phyloP scores from a whole-genome alignment of 2,888 invertebrate genomes.

The Stratiomys singularior region DNA sequence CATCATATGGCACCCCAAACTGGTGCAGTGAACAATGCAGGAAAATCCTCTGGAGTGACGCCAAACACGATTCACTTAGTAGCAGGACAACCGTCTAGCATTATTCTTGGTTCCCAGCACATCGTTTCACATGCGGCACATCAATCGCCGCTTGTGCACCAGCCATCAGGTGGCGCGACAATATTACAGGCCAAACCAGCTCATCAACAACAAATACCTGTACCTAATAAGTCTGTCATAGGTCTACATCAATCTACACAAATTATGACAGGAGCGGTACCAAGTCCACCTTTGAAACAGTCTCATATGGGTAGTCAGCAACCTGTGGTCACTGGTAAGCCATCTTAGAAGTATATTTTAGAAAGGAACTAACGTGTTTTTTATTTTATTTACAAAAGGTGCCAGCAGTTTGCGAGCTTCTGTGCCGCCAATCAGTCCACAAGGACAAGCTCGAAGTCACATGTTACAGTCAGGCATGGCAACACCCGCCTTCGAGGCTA shows the following conservation, averaged over 20 bases:
- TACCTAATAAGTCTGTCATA: conserved; percentile 60
- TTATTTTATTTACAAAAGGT: conserved; percentile 59
- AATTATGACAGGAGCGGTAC: conserved; percentile 68
- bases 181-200: conserved; percentile 56
- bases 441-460: conserved; percentile 69
- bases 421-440: conserved; percentile 72
- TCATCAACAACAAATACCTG: conserved; percentile 48
- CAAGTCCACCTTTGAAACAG: conserved; percentile 69
- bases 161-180: conserved; percentile 56
- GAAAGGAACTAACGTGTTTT: neutral
- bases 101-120: conserved; percentile 52
- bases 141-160: conserved; percentile 61
- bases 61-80: conserved; percentile 38
- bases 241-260: conserved; percentile 60
- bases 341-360: neutral
- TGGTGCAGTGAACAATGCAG: neutral
- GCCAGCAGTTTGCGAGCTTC: conserved; percentile 68
- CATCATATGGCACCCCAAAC: conserved; percentile 14
- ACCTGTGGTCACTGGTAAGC: conserved; percentile 65
- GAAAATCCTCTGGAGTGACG: neutral
- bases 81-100: conserved; percentile 26
- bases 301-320: conserved; percentile 64
- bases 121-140: conserved; percentile 59
- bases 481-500: conserved; percentile 72
- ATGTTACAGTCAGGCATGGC: conserved; percentile 69